A percentile compares a stretch with the other conserved stretches of the same genome.
Conservation (phyloP, 2,888 invertebrate species). For the Nymphalis urticae region DNA sequence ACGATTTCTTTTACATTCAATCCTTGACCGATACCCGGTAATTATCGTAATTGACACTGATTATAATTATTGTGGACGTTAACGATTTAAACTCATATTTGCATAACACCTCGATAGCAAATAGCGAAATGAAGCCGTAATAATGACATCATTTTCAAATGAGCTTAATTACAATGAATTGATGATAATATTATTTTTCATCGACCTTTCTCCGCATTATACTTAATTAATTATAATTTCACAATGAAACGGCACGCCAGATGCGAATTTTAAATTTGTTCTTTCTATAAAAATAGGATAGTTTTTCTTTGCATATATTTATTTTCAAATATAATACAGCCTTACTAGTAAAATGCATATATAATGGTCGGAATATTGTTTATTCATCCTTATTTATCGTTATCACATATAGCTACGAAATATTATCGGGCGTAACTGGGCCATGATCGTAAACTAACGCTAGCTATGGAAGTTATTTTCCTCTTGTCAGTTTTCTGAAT, state of each 20-base stretch:
- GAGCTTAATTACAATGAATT: conserved; percentile 13
- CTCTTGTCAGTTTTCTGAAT: conserved; percentile 46
- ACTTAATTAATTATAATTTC: conserved; percentile 13
- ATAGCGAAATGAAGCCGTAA: conserved; percentile 16
- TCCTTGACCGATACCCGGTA: conserved; percentile 70
- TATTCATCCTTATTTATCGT: conserved; percentile 22
- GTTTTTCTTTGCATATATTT: neutral
- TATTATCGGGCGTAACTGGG: conserved; percentile 31
- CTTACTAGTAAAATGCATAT: neutral
- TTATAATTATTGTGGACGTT: conserved; percentile 40
- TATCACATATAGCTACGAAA: conserved; percentile 21
- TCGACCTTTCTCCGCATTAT: conserved; percentile 18
- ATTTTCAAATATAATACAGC: neutral
- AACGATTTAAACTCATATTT: conserved; percentile 26
- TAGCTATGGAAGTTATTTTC: conserved; percentile 41
- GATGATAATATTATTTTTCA: conserved; percentile 26
- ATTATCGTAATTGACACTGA: conserved; percentile 51
- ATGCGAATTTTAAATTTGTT: neutral
- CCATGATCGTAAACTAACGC: conserved; percentile 35
- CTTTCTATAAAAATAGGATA: neutral
- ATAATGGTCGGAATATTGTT: conserved; percentile 12
- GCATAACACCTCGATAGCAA: conserved; percentile 22
- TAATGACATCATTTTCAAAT: conserved; percentile 14
- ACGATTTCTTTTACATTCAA: conserved; percentile 63
- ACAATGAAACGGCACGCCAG: conserved; percentile 6